Evolutionary conservation across 2,113 vertebrate species (phyloP), one percentile per base, ranked within the genome.

Genomic region (Setophaga coronata): DNA sequence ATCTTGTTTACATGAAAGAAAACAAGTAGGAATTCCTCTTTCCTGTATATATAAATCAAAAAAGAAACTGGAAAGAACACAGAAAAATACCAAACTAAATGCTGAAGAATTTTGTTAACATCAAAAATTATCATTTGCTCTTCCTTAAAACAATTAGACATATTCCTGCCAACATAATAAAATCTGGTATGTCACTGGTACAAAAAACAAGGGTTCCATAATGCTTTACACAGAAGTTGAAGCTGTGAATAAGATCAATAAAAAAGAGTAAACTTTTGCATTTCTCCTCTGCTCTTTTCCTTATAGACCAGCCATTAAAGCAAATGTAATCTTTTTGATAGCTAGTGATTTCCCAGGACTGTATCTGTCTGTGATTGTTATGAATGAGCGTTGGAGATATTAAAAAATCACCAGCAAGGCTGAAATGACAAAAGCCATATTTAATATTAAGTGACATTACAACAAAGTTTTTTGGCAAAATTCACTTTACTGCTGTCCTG

Each of bases 381-480:
- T 1, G 5, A 42, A 43, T 17, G 8, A 21, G 4, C 50, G 8
- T 14, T 43, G 23, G 25, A 67, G 21, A 51, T 26, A 3, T 66
- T 58, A 31, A 58, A 65, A 50, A 76, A 26, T 43, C 43, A 36
- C 9, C 25, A 58, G 13, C 20, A 58, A 58, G 10, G 10, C 2
- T 14, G 45, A 23, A 23, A 13, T 47, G 45, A 47, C 24, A 76
- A 66, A 65, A 42, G 7, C 3, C 36, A 67, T 6, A 26, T 58
- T 76, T 50, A 17, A 42, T 21, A 66, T 50, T 57, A 42, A 40
- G 6, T 0, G 0, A 43, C 4, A 18, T 34, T 17, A 31, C 0
- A 0, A 14, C 17, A 21, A 66, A 51, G 1, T 18, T 7, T 6
- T 4, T 43, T 36, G 7, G 36, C 3, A 34, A 51, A 34, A 67